phyloP scores from a whole-genome alignment of 2,888 invertebrate genomes.

The Leptinotarsa tumamoca region DNA sequence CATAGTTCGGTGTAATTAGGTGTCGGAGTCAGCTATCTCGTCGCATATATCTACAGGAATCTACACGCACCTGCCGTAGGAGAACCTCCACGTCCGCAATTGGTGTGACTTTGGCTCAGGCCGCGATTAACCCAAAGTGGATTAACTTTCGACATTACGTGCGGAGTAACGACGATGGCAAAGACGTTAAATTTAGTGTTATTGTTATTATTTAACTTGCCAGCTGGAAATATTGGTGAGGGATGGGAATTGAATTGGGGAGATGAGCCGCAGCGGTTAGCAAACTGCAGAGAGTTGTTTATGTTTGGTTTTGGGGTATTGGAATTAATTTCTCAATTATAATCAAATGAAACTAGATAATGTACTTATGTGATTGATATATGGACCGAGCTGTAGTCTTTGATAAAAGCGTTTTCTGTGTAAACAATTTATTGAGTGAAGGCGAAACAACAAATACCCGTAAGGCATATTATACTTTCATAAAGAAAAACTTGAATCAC shows the following conservation, averaged over 20 bases:
- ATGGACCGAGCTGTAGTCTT: not conserved
- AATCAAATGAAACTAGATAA: no score
- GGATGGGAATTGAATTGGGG: conserved; percentile 20
- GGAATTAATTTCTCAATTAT: not conserved
- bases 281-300: not conserved
- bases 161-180: conserved; percentile 28
- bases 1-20: conserved; percentile 32
- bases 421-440: not conserved
- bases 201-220: conserved; percentile 39
- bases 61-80: conserved; percentile 35
- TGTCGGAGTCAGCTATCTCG: conserved; percentile 28
- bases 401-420: not conserved
- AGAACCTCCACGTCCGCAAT: conserved; percentile 31
- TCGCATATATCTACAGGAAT: conserved; percentile 26
- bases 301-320: not conserved
- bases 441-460: no score
- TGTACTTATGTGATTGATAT: not conserved
- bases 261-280: not conserved
- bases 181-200: conserved; percentile 37
- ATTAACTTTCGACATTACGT: conserved; percentile 42
- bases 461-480: no score
- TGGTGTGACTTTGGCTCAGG: conserved; percentile 30
- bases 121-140: conserved; percentile 42
- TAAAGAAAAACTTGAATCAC: no score
- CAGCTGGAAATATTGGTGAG: conserved; percentile 28